Conservation (phyloP, 2,797 vertebrate genomes). For the Xenopus petersii region DNA sequence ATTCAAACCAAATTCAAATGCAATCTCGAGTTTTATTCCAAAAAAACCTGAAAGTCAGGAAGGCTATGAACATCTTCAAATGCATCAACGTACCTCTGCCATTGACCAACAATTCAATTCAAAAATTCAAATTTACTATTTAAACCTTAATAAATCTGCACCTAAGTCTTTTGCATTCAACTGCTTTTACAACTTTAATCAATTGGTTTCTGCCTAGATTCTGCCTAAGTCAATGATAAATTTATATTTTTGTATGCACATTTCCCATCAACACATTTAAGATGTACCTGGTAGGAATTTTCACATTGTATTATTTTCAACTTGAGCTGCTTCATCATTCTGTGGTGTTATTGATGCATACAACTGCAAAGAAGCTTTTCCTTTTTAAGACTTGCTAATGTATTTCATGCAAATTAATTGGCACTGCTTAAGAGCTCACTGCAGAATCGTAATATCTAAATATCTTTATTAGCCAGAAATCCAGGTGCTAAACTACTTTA, state of each 20-base stretch:
- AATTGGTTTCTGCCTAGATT: too few species aligned
- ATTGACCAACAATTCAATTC: too few species aligned
- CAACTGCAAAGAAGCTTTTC: conserved; percentile 33
- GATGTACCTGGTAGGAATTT: conserved; percentile 48
- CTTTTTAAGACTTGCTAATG: conserved; percentile 65
- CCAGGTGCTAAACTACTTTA: conserved; percentile 66
- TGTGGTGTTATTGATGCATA: conserved; percentile 50
- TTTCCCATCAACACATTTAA: conserved; percentile 22
- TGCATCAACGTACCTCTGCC: too few species aligned
- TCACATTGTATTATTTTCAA: conserved; percentile 57
- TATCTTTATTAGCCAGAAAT: conserved; percentile 64
- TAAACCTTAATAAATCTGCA: too few species aligned
- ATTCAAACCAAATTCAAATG: too few species aligned
- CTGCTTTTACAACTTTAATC: too few species aligned
- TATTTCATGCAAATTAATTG: conserved; percentile 68
- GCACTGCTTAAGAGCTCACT: conserved; percentile 53
- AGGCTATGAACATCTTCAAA: too few species aligned
- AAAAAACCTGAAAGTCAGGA: too few species aligned
- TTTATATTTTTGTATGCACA: conserved; percentile 9
- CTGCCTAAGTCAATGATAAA: too few species aligned
- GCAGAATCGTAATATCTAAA: conserved; percentile 58
- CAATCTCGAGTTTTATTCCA: too few species aligned
- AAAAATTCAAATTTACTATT: too few species aligned
- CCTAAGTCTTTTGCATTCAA: too few species aligned
- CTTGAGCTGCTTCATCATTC: conserved; percentile 51